Evolutionary conservation across 2,797 vertebrate genomes (phyloP).

Genomic region (Prionace glauca): DNA sequence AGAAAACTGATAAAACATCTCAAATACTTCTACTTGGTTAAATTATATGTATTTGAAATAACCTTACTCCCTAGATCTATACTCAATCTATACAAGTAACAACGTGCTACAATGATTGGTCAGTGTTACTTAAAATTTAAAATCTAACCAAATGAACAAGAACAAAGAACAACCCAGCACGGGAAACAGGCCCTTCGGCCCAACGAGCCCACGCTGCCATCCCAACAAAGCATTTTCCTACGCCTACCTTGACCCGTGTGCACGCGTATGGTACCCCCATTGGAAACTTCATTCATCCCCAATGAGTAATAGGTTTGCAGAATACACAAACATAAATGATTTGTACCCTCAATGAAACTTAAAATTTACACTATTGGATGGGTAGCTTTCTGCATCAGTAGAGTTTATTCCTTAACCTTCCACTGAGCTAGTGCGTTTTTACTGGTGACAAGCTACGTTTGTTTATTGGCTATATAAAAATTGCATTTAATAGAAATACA

Average conservation of each 20-base stretch:
- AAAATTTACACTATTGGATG: background rate
- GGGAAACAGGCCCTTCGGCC: too few species aligned
- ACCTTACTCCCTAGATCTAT: background rate
- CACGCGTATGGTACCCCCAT: too few species aligned
- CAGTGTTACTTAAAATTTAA: background rate
- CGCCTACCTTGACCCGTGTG: too few species aligned
- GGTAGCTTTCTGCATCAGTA: background rate
- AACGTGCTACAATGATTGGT: background rate
- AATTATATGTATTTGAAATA: background rate
- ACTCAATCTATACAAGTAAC: background rate
- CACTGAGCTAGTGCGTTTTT: background rate
- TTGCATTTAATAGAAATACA: background rate
- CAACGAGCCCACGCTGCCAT: too few species aligned
- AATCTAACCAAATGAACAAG: background rate
- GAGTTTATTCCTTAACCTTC: background rate
- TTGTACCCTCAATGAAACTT: background rate
- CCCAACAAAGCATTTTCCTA: too few species aligned
- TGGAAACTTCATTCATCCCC: too few species aligned
- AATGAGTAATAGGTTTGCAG: background rate
- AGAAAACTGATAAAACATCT: background rate
- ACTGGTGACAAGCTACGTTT: background rate
- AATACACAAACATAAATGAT: background rate
- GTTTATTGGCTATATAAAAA: conserved; percentile 7
- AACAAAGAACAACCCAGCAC: too few species aligned
- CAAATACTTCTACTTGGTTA: background rate